Conservation (phyloP, 2,797 vertebrate genomes). For the Todus mexicanus region DNA sequence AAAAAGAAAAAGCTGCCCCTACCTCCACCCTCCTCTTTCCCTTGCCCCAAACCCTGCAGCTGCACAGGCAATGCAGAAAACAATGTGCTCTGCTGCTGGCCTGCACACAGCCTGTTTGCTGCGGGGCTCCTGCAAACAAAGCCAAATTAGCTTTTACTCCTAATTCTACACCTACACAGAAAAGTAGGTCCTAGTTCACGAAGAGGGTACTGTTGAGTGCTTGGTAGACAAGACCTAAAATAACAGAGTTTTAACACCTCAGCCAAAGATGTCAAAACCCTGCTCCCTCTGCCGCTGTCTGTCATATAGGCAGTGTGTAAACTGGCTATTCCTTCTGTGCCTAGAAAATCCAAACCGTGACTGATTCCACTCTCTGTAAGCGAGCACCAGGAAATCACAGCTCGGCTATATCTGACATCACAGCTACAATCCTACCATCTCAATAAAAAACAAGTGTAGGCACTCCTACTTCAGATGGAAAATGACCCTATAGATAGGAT, state of each 20-base stretch:
- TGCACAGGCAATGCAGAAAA: accelerated
- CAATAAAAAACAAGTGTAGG: background rate
- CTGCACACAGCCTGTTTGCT: background rate
- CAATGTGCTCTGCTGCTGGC: background rate
- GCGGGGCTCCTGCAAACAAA: accelerated
- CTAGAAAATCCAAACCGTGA: background rate
- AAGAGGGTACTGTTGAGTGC: accelerated
- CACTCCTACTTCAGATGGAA: background rate
- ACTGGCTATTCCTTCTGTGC: background rate
- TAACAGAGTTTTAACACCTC: background rate
- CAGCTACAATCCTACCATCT: background rate
- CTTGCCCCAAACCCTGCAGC: background rate
- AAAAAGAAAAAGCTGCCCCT: background rate
- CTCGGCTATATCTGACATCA: background rate
- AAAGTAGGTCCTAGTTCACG: background rate
- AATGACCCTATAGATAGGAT: background rate
- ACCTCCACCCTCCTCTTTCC: background rate
- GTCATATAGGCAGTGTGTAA: too few relatives aligned
- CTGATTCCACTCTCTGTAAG: background rate
- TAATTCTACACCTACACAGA: background rate
- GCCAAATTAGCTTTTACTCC: background rate
- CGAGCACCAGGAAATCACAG: background rate
- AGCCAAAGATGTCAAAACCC: background rate
- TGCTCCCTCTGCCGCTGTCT: background rate
- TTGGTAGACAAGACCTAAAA: background rate